These are phyloP conservation scores for Cnemophilus loriae DNA, from an alignment of 2,113 vertebrate genomes.

Conservation along the genomic window DNA sequence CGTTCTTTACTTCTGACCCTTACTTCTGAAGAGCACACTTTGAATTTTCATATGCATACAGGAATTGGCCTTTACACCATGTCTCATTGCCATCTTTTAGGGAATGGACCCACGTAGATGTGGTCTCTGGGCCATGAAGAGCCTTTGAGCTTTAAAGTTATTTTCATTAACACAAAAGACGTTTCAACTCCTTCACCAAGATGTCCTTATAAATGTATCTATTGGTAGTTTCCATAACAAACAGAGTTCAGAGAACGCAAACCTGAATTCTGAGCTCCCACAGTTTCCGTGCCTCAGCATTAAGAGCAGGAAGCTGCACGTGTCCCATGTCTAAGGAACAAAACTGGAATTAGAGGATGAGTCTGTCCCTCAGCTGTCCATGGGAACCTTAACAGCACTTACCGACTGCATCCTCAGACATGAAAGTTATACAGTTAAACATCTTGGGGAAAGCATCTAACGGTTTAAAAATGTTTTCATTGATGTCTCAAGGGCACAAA, in stretches of 20 bases:
- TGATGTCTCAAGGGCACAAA: background rate
- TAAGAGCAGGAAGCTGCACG: background rate
- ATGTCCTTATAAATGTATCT: background rate
- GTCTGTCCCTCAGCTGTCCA: background rate
- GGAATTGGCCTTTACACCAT: background rate
- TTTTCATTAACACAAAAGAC: background rate
- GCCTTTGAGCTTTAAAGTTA: background rate
- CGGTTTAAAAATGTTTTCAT: background rate
- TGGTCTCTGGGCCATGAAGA: background rate
- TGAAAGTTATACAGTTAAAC: background rate
- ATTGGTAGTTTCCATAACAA: background rate
- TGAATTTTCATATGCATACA: background rate
- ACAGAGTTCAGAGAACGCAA: background rate
- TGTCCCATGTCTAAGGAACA: background rate
- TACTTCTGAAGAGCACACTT: background rate
- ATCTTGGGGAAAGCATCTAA: background rate
- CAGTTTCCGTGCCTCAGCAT: no score
- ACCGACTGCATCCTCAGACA: background rate
- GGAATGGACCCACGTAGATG: accelerated
- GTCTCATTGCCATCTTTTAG: background rate
- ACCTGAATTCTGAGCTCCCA: background rate
- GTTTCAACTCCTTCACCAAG: background rate
- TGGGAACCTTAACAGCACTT: background rate
- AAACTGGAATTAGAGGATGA: background rate
- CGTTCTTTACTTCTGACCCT: background rate